phyloP scores from a whole-genome alignment of 2,113 vertebrate species.

The Poeciliopsis prolifica region DNA sequence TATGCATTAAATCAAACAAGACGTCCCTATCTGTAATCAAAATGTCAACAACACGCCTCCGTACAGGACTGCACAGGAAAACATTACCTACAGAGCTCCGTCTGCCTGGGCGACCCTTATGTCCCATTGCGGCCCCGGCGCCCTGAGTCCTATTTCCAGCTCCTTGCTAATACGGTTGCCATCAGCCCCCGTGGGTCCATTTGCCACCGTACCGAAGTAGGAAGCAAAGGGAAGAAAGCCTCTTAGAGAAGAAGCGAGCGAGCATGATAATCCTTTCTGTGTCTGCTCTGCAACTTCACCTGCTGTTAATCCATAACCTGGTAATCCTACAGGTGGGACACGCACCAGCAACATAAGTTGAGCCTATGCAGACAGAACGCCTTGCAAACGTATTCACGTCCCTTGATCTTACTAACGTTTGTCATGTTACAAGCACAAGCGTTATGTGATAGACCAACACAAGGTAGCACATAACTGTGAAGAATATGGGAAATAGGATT shows the following conservation, averaged over 20 bases:
- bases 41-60: background rate
- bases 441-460: background rate
- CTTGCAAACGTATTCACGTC: background rate
- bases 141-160: conserved; percentile 24
- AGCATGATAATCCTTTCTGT: conserved; percentile 74
- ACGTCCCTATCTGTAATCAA: background rate
- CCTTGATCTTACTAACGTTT: background rate
- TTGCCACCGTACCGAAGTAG: conserved; percentile 37
- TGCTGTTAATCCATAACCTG: conserved; percentile 72
- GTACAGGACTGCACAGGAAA: conserved; percentile 24
- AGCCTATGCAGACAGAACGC: background rate
- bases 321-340: conserved; percentile 70
- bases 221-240: conserved; percentile 66
- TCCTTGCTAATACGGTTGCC: conserved; percentile 29
- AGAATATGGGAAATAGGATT: background rate
- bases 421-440: background rate
- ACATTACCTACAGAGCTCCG: conserved; percentile 71
- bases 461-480: background rate
- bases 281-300: conserved; percentile 81
- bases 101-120: conserved; percentile 37
- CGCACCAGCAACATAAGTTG: conserved; percentile 10
- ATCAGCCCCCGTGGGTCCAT: conserved; percentile 34
- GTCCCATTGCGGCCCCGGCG: conserved; percentile 60
- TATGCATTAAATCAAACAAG: background rate
- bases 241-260: conserved; percentile 62